phyloP scores from a whole-genome alignment of 2,797 vertebrate genomes.

The Macrochelys suwanniensis region DNA sequence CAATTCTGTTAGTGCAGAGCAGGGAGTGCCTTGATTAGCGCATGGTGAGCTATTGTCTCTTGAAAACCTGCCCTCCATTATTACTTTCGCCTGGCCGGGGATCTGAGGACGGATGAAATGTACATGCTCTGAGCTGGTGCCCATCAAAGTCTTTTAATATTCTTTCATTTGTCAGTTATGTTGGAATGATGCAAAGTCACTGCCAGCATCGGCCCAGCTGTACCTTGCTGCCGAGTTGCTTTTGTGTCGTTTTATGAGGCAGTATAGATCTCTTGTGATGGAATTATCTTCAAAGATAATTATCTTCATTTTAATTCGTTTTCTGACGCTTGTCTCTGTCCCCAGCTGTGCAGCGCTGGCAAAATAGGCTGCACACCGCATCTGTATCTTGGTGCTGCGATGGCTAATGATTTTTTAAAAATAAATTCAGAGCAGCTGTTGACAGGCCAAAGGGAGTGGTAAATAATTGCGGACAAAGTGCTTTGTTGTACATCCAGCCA shows the following conservation, averaged over 20 bases:
- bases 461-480: neutral
- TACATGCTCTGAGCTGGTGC: constrained; percentile 39
- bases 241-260: constrained; percentile 49
- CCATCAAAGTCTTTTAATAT: constrained; percentile 9
- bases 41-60: constrained; percentile 45
- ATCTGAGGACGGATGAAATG: constrained; percentile 35
- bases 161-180: neutral
- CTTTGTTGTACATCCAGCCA: neutral
- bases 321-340: neutral
- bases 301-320: constrained; percentile 4
- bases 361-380: constrained; percentile 28
- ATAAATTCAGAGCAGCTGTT: neutral
- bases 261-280: constrained; percentile 33
- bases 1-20: constrained; percentile 1
- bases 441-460: neutral
- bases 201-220: constrained; percentile 31
- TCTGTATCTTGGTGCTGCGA: neutral
- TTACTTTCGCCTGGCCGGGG: neutral
- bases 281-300: neutral
- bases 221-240: constrained; percentile 38
- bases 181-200: neutral
- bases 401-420: fast-evolving
- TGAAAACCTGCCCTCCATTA: neutral
- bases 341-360: constrained; percentile 19
- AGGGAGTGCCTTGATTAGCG: constrained; percentile 46